A percentile compares a stretch with the other conserved stretches of the same genome.
phyloP scores from a whole-genome alignment of 1,140 invertebrate genomes.

The Heterodera schachtii region DNA sequence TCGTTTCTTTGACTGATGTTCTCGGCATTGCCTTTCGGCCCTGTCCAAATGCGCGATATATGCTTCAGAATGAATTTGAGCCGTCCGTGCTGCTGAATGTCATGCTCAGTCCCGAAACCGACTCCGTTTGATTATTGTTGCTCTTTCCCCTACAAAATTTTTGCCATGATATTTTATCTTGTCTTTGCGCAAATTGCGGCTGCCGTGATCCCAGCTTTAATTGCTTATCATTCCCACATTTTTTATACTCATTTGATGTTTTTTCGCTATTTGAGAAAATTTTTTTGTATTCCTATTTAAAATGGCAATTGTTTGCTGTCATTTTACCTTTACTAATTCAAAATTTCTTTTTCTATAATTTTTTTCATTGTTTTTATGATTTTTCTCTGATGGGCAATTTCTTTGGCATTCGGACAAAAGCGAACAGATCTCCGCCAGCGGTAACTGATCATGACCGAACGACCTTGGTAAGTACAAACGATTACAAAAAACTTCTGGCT shows the following conservation, averaged over 20 bases:
- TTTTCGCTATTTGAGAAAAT: not conserved
- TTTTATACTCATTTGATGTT: not conserved
- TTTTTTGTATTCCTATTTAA: not conserved
- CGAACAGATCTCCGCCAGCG: constrained; percentile 2
- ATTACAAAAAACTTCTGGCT: no score
- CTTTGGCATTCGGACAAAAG: constrained; percentile 13
- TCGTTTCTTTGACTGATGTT: not conserved
- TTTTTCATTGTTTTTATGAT: not conserved
- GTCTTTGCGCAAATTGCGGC: not conserved
- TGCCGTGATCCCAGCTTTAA: not conserved
- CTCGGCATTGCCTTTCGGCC: not conserved
- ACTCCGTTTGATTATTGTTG: not conserved
- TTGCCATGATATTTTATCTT: not conserved
- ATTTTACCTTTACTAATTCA: not conserved
- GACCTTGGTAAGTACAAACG: constrained; percentile 33
- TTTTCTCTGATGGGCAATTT: constrained; percentile 11
- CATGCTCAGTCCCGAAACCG: not conserved
- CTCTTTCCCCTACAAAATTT: not conserved
- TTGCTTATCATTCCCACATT: not conserved
- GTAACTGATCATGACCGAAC: constrained; percentile 42
- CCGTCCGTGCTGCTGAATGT: not conserved
- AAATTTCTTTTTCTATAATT: not conserved
- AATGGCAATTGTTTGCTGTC: not conserved
- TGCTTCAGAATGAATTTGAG: not conserved
- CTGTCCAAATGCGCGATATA: not conserved